phyloP scores from a whole-genome alignment of 2,113 vertebrate genomes.

The Edolisoma coerulescens region DNA sequence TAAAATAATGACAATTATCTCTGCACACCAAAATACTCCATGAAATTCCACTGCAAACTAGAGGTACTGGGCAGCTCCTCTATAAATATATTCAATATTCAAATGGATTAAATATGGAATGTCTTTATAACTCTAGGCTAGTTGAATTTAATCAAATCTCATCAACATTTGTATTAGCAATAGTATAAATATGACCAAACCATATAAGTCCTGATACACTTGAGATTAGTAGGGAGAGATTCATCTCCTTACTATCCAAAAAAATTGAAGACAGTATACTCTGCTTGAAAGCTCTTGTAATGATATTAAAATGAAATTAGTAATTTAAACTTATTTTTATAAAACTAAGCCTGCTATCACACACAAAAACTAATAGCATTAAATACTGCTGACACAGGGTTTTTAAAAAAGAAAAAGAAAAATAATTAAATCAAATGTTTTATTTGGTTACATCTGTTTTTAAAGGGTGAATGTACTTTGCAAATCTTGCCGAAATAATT shows the following conservation, averaged over 20 bases:
- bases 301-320: neutral
- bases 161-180: neutral
- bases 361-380: neutral
- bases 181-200: neutral
- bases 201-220: neutral
- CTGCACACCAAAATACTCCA: neutral
- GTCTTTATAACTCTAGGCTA: neutral
- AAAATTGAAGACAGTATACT: neutral
- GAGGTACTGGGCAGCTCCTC: neutral
- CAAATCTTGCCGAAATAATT: neutral
- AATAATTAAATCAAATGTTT: neutral
- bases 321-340: neutral
- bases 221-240: neutral
- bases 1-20: neutral
- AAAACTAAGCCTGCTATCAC: neutral
- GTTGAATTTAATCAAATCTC: neutral
- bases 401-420: neutral
- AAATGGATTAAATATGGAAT: neutral
- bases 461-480: neutral
- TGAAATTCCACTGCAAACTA: neutral
- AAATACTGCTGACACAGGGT: accelerated
- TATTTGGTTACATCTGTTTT: neutral
- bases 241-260: neutral
- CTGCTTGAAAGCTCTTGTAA: neutral
- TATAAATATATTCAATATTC: neutral